Evolutionary conservation across 2,113 vertebrate genomes (phyloP).

Genomic region (Motacilla alba): DNA sequence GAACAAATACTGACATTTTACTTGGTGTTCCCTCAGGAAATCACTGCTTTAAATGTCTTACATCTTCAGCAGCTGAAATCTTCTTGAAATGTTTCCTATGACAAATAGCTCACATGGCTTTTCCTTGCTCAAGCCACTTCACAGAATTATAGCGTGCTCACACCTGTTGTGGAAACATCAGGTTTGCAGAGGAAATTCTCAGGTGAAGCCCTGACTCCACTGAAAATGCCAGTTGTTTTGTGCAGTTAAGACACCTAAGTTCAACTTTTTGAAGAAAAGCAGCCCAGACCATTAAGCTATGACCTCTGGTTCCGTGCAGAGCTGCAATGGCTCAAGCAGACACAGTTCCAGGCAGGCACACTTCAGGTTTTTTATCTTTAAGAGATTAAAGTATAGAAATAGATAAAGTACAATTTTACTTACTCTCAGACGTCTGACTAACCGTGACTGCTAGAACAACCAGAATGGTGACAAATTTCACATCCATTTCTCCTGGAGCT

Average conservation of each 20-base stretch:
- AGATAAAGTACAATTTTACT: constrained; percentile 13
- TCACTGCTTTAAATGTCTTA: not conserved
- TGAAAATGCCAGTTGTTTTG: not conserved
- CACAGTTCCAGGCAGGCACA: not conserved
- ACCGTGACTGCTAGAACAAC: constrained; percentile 1
- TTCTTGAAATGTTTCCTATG: not conserved
- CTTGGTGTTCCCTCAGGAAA: not conserved
- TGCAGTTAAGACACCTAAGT: not conserved
- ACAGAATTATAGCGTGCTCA: not conserved
- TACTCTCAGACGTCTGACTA: constrained; percentile 58
- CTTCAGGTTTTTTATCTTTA: not conserved
- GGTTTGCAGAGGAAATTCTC: not conserved
- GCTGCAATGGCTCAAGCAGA: not conserved
- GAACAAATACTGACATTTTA: not conserved
- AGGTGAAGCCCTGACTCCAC: not conserved
- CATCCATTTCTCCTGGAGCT: constrained; percentile 44
- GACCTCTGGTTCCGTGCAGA: not conserved
- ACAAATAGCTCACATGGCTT: not conserved
- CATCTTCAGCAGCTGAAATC: not conserved
- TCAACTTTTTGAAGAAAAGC: not conserved
- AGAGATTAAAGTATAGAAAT: not conserved
- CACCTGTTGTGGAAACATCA: not conserved
- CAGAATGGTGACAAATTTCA: not conserved
- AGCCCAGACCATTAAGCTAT: not conserved
- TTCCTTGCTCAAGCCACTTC: not conserved